Conservation (phyloP, 2,888 invertebrate genomes). For the Latrodectus elegans region DNA sequence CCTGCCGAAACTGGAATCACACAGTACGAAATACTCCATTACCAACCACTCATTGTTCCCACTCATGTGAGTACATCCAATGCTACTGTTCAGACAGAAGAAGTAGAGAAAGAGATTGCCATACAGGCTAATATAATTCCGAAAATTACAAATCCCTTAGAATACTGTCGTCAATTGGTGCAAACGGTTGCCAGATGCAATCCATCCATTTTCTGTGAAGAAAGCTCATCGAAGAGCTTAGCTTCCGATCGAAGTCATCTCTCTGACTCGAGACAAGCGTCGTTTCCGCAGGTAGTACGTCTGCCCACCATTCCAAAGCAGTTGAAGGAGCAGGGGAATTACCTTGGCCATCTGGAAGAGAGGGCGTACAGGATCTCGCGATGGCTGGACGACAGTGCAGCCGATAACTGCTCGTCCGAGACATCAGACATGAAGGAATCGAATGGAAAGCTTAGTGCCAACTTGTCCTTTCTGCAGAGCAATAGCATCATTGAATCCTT, state of each 20-base stretch:
- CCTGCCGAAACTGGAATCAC: too few species aligned
- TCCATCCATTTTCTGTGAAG: neutral
- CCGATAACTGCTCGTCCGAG: neutral
- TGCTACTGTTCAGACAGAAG: neutral
- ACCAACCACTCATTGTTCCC: too few species aligned
- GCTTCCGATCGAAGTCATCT: slow-evolving; percentile 7
- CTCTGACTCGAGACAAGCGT: neutral
- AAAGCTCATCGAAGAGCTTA: neutral
- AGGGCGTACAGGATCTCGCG: slow-evolving; percentile 25
- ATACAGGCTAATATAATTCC: slow-evolving; percentile 4
- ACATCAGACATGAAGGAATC: too few species aligned
- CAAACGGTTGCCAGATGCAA: neutral
- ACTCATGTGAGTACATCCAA: too few species aligned
- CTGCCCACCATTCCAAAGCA: neutral
- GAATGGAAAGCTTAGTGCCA: too few species aligned
- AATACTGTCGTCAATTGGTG: neutral
- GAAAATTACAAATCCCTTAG: neutral
- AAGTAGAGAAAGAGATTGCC: neutral
- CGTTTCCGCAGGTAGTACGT: neutral
- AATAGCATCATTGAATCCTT: too few species aligned
- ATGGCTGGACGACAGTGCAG: neutral
- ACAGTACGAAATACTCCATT: too few species aligned
- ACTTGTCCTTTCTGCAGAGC: too few species aligned
- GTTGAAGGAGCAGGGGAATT: neutral
- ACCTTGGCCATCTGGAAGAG: slow-evolving; percentile 14